Percentiles rank a stretch among this genome's conserved stretches.
Evolutionary conservation across 1,140 invertebrate species (phyloP).

Genomic region (Chionoecetes opilio): DNA sequence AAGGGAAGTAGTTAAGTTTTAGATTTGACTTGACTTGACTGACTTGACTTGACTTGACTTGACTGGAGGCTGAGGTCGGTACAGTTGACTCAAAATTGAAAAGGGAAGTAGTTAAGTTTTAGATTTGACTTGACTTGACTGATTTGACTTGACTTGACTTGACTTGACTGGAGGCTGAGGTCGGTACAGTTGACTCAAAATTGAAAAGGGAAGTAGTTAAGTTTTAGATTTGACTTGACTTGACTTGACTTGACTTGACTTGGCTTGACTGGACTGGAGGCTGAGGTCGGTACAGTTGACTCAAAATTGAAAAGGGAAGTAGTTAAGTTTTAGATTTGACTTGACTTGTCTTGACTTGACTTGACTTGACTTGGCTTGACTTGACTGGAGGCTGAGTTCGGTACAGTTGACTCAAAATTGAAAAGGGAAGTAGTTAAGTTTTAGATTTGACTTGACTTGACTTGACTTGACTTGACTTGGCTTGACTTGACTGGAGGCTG

Average conservation of each 20-base stretch:
- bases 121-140: constrained; percentile 23
- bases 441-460: not conserved
- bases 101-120: too few relatives aligned
- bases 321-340: constrained; percentile 9
- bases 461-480: constrained; percentile 37
- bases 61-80: too few relatives aligned
- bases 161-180: too few relatives aligned
- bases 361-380: constrained; percentile 37
- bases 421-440: not conserved
- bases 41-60: too few relatives aligned
- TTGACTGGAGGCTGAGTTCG: not conserved
- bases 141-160: constrained; percentile 45
- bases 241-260: constrained; percentile 10
- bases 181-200: too few relatives aligned
- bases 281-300: too few relatives aligned
- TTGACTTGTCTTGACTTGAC: constrained; percentile 40
- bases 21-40: not conserved
- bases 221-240: constrained; percentile 45
- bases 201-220: too few relatives aligned
- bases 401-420: not conserved
- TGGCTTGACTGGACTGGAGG: constrained; percentile 35
- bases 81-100: too few relatives aligned
- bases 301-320: too few relatives aligned
- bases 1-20: too few relatives aligned
- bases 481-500: not conserved